Conservation (phyloP, 2,113 vertebrate genomes). For the Steatornis caripensis region DNA sequence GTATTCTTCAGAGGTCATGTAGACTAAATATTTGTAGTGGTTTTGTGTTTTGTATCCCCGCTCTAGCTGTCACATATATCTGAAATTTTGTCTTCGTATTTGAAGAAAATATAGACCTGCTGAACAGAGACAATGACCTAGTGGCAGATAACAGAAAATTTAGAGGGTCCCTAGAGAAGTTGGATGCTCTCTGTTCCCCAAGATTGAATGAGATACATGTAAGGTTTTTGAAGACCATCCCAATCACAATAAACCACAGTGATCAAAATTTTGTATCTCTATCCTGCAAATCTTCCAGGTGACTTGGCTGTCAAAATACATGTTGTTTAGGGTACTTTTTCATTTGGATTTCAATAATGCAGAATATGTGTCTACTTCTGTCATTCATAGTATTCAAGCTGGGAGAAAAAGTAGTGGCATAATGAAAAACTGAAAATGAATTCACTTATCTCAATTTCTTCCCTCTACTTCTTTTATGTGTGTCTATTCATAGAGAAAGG, state of each 20-base stretch:
- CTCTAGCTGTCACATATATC: not conserved
- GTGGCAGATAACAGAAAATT: not conserved
- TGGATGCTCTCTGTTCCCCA: not conserved
- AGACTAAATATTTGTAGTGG: not conserved
- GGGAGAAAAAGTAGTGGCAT: not conserved
- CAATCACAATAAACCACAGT: not conserved
- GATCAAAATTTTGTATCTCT: too few species aligned
- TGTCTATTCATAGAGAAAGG: not conserved
- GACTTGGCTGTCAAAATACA: not conserved
- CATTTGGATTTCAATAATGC: not conserved
- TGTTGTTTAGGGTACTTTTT: not conserved
- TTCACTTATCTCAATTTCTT: not conserved
- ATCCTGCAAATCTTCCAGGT: not conserved
- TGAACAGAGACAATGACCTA: not conserved
- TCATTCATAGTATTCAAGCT: not conserved
- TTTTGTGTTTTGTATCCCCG: not conserved
- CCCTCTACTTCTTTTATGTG: not conserved
- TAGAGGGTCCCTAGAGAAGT: not conserved
- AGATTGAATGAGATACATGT: not conserved
- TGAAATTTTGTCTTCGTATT: not conserved
- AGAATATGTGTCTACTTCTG: not conserved
- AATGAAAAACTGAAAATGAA: constrained; percentile 3
- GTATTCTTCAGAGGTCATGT: not conserved
- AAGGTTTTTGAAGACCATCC: not conserved
- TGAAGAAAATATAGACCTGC: not conserved